These are phyloP conservation scores for Pseudomyrmex cubaensis DNA, from an alignment of 1,140 invertebrate species.

Conservation along the genomic window DNA sequence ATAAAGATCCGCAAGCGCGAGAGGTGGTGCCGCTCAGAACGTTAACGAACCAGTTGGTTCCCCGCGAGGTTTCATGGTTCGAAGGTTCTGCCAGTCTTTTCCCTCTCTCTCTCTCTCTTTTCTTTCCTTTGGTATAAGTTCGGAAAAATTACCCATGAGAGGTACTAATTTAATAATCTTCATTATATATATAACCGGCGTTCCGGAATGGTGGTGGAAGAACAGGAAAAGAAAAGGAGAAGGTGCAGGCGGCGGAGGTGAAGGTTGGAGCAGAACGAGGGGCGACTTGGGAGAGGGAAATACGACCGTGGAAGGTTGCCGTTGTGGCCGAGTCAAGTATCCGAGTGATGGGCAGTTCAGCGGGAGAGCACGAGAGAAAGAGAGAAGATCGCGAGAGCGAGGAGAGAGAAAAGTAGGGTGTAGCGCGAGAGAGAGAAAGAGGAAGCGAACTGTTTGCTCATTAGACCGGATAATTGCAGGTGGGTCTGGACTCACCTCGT, in stretches of 20 bases:
- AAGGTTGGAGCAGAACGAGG: constrained; percentile 53
- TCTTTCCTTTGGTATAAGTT: constrained; percentile 34
- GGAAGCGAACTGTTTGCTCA: constrained; percentile 82
- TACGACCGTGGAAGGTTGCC: constrained; percentile 70
- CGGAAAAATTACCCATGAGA: constrained; percentile 71
- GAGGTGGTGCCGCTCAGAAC: constrained; percentile 19
- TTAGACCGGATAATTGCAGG: constrained; percentile 84
- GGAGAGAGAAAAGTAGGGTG: constrained; percentile 51
- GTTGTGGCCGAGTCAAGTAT: constrained; percentile 72
- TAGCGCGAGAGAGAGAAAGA: constrained; percentile 55
- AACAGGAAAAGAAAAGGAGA: constrained; percentile 43
- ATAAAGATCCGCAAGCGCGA: constrained; percentile 28
- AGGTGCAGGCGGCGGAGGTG: constrained; percentile 33
- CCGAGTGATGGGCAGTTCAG: constrained; percentile 69
- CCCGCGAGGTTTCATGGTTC: constrained; percentile 6
- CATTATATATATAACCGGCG: constrained; percentile 70
- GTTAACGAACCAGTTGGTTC: constrained; percentile 65
- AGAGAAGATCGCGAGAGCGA: constrained; percentile 62
- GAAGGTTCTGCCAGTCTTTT: constrained; percentile 16
- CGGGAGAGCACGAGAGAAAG: constrained; percentile 51
- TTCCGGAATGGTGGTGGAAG: constrained; percentile 2
- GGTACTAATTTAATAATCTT: constrained; percentile 83
- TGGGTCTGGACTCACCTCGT: constrained; percentile 74
- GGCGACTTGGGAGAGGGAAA: constrained; percentile 49
- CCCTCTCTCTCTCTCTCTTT: too few species aligned